Conservation (phyloP, 2,113 vertebrate species). For the Cephalopholis sonnerati region DNA sequence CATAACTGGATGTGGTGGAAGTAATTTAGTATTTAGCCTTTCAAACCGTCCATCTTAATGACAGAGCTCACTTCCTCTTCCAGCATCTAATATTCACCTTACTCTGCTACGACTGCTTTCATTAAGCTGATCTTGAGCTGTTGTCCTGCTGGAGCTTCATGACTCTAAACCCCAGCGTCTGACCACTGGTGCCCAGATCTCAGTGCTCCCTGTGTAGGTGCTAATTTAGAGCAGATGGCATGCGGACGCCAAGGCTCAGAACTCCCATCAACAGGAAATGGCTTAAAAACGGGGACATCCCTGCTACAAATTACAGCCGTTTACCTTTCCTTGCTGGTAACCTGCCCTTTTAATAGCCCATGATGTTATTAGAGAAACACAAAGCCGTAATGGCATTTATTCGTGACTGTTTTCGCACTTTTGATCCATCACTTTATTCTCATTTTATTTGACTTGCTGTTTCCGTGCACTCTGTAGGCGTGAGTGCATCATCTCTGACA, state of each 20-base stretch:
- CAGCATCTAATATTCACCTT: background rate
- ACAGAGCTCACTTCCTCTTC: background rate
- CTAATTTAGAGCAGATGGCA: constrained; percentile 76
- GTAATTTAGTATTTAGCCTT: background rate
- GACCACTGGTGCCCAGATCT: constrained; percentile 53
- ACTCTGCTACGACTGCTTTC: background rate
- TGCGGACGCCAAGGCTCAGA: constrained; percentile 35
- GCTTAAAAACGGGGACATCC: constrained; percentile 22
- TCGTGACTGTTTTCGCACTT: background rate
- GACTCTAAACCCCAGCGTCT: constrained; percentile 19
- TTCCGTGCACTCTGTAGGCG: constrained; percentile 1
- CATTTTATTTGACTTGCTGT: constrained; percentile 12
- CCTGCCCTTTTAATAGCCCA: constrained; percentile 12
- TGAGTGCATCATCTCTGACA: constrained; percentile 18
- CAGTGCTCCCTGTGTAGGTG: constrained; percentile 62
- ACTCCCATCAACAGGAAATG: constrained; percentile 52
- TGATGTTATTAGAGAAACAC: background rate
- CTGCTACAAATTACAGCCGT: constrained; percentile 35
- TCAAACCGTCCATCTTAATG: background rate
- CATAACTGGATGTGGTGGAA: background rate
- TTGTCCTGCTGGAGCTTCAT: constrained; percentile 17
- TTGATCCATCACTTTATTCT: constrained; percentile 1
- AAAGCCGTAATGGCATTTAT: background rate
- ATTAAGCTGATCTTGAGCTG: background rate
- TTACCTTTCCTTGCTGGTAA: constrained; percentile 35